Evolutionary conservation across 1,140 invertebrate species (phyloP).

Genomic region (Formica exsecta): DNA sequence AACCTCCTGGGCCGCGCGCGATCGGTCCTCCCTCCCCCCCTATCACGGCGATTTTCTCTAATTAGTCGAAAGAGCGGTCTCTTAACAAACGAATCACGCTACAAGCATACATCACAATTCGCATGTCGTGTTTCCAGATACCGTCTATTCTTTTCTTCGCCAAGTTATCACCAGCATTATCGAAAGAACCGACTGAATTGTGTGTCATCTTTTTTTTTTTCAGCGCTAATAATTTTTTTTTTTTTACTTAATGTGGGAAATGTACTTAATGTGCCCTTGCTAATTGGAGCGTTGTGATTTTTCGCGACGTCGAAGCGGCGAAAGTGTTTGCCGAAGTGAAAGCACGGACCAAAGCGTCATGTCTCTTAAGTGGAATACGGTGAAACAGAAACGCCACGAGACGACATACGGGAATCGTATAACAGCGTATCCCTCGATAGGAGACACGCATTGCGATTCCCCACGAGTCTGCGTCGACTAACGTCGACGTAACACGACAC

Average conservation of each 20-base stretch:
- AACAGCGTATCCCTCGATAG: neutral
- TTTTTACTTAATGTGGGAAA: neutral
- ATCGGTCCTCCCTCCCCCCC: neutral
- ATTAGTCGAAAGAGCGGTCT: conserved; percentile 20
- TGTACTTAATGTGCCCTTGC: conserved; percentile 5
- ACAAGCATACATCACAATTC: neutral
- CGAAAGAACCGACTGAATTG: neutral
- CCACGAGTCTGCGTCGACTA: conserved; percentile 12
- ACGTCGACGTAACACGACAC: conserved; percentile 55
- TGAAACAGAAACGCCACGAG: conserved; percentile 37
- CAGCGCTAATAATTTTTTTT: neutral
- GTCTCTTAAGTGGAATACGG: conserved; percentile 48
- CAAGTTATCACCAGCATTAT: neutral
- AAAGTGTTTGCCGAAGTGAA: conserved; percentile 75
- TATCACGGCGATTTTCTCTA: conserved; percentile 19
- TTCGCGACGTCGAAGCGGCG: conserved; percentile 62
- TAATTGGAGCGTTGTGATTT: conserved; percentile 43
- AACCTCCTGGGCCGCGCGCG: conserved; percentile 8
- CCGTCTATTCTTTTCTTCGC: too few relatives aligned
- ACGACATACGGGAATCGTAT: neutral
- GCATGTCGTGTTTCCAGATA: neutral
- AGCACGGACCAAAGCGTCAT: conserved; percentile 61
- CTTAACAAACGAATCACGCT: conserved; percentile 6
- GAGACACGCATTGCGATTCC: conserved; percentile 38
- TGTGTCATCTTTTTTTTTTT: neutral